Evolutionary conservation across 1,140 invertebrate genomes (phyloP).

Genomic region (Nymphalis io): DNA sequence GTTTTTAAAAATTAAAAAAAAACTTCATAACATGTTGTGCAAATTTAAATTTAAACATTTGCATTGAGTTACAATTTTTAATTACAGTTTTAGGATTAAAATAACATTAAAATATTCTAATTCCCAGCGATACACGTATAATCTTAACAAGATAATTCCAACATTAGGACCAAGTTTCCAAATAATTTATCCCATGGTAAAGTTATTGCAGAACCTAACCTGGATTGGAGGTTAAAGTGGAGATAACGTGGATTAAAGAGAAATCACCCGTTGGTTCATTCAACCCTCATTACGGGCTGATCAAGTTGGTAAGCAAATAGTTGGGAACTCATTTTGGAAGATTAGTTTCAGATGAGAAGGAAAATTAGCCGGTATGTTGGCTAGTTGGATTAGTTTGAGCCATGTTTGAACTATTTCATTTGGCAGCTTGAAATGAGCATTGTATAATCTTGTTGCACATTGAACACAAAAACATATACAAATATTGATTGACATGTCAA

Average conservation of each 20-base stretch:
- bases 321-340: slow-evolving; percentile 17
- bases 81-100: too few relatives aligned
- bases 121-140: too few relatives aligned
- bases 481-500: too few relatives aligned
- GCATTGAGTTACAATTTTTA: too few relatives aligned
- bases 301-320: slow-evolving; percentile 18
- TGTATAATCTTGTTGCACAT: too few relatives aligned
- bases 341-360: slow-evolving; percentile 5
- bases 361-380: slow-evolving; percentile 9
- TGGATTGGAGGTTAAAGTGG: slow-evolving; percentile 19
- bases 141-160: not conserved
- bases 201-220: not conserved
- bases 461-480: too few relatives aligned
- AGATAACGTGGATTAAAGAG: slow-evolving; percentile 9
- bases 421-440: too few relatives aligned
- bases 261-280: slow-evolving; percentile 9
- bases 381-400: not conserved
- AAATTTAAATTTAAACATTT: too few relatives aligned
- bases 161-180: not conserved
- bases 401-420: too few relatives aligned
- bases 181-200: not conserved
- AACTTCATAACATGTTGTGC: too few relatives aligned
- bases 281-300: slow-evolving; percentile 18
- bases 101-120: too few relatives aligned
- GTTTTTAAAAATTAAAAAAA: too few relatives aligned